Evolutionary conservation across 1,140 invertebrate species (phyloP).

Genomic region (Anagrus nilaparvatae): DNA sequence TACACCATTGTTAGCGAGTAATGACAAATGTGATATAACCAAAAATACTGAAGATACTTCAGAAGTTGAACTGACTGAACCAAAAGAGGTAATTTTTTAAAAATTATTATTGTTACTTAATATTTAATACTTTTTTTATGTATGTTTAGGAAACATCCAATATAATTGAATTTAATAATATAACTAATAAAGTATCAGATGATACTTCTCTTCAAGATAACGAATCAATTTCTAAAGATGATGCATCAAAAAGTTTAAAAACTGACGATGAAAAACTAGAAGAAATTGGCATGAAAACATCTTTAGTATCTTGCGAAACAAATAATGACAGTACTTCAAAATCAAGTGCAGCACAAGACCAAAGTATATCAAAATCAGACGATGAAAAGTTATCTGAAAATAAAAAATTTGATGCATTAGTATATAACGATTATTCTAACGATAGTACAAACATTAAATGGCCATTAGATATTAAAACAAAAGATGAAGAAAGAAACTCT

Average conservation of each 20-base stretch:
- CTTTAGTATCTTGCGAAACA: conserved; percentile 9
- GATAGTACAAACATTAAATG: conserved; percentile 16
- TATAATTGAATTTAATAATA: too few relatives aligned
- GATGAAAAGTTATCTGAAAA: conserved; percentile 28
- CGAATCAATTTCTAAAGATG: too few relatives aligned
- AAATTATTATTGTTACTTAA: too few relatives aligned
- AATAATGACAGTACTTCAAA: not conserved
- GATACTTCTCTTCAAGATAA: too few relatives aligned
- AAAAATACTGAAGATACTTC: too few relatives aligned
- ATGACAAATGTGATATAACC: too few relatives aligned
- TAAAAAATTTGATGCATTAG: conserved; percentile 8
- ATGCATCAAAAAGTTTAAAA: conserved; percentile 22
- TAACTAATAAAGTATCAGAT: too few relatives aligned
- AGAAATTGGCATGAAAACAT: conserved; percentile 20
- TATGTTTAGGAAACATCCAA: too few relatives aligned
- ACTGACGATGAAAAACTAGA: conserved; percentile 32
- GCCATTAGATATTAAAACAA: conserved; percentile 9
- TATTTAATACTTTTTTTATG: too few relatives aligned
- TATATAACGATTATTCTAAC: conserved; percentile 6
- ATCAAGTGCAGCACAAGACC: conserved; percentile 1
- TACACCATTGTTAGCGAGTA: too few relatives aligned
- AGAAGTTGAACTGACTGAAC: too few relatives aligned
- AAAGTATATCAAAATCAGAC: conserved; percentile 23
- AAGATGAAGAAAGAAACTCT: conserved; percentile 14
- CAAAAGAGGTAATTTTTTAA: too few relatives aligned